Evolutionary conservation across 2,888 invertebrate species (phyloP), one percentile per base, ranked within the genome.

Genomic region (Ornithoptera priamus): DNA sequence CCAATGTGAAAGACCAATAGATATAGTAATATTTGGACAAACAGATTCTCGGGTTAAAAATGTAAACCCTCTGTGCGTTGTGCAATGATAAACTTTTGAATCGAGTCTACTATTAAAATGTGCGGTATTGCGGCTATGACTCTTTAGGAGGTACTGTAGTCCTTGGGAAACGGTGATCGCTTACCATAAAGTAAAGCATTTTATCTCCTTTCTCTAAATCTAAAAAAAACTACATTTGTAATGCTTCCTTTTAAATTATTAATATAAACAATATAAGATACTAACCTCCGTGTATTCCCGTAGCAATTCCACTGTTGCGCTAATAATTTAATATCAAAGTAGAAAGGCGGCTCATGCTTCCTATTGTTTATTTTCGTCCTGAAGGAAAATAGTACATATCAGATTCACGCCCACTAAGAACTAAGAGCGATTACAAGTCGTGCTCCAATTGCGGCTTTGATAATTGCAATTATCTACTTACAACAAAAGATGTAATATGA

Each of bases 261-360:
- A 56, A 5, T 53, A 39, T 58, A 15, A 68, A 53, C n/a, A 36
- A 30, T 12, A 58, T 30, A 30, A 30, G 30, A 30, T 62, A 70
- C 70, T 66, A 39, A 70, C 70, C 58, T 24, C 78, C 87, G 83
- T 15, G 86, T 88, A 64, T 83, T 85, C 42, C 85, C 88, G 71
- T 88, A 88, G 75, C 92, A 92, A 75, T 89, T 90, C 92, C 92
- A 92, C 66, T 92, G 91, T 36, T 80, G 79, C 3, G 91, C 86
- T 65, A 92, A 75, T 58, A 86, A 72, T 73, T 89, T 87, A 2
- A 89, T 79, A 73, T 92, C 92, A 46, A 87, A 86, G 76, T 92
- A 92, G 75, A 90, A 92, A 3, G 89, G 85, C 8, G 92, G 88
- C n/a, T 88, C 81, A 70, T 87, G 86, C 72, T 80, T 87, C 59